phyloP scores from a whole-genome alignment of 2,888 invertebrate genomes.

The Coelinius sp. region DNA sequence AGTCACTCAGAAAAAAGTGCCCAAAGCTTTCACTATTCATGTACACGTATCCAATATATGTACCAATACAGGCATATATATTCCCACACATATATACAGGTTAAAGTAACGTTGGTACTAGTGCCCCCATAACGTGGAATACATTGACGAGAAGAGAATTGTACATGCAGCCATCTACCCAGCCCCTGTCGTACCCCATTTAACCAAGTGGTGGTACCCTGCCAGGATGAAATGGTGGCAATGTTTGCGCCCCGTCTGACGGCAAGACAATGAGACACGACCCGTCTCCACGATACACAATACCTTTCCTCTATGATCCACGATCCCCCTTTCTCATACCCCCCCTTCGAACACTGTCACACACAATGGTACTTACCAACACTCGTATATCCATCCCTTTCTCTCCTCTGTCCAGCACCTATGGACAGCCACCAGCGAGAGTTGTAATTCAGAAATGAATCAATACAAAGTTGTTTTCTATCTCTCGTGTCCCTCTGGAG shows the following conservation, averaged over 20 bases:
- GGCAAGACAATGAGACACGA: slow-evolving; percentile 66
- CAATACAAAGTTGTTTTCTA: slow-evolving; percentile 40
- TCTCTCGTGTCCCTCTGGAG: slow-evolving; percentile 21
- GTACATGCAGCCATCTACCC: slow-evolving; percentile 8
- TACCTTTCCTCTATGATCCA: slow-evolving; percentile 54
- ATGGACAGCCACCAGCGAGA: not conserved
- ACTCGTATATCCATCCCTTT: not conserved
- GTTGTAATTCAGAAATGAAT: slow-evolving; percentile 41
- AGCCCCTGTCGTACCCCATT: slow-evolving; percentile 20
- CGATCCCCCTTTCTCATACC: slow-evolving; percentile 51
- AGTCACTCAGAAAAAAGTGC: not conserved
- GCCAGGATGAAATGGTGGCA: slow-evolving; percentile 62
- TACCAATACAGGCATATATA: not conserved
- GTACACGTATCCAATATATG: slow-evolving; percentile 18
- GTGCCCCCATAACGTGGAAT: slow-evolving; percentile 15
- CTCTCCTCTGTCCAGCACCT: not conserved
- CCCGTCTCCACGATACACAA: slow-evolving; percentile 60
- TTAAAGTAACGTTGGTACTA: slow-evolving; percentile 18
- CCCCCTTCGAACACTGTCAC: slow-evolving; percentile 16
- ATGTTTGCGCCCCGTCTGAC: slow-evolving; percentile 66
- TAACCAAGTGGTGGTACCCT: slow-evolving; percentile 42
- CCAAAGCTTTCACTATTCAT: slow-evolving; percentile 20
- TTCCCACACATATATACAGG: not conserved
- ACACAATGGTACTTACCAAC: slow-evolving; percentile 8
- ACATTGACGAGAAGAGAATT: not conserved